phyloP scores from a whole-genome alignment of 2,113 vertebrate species.

The Eulemur rufifrons region DNA sequence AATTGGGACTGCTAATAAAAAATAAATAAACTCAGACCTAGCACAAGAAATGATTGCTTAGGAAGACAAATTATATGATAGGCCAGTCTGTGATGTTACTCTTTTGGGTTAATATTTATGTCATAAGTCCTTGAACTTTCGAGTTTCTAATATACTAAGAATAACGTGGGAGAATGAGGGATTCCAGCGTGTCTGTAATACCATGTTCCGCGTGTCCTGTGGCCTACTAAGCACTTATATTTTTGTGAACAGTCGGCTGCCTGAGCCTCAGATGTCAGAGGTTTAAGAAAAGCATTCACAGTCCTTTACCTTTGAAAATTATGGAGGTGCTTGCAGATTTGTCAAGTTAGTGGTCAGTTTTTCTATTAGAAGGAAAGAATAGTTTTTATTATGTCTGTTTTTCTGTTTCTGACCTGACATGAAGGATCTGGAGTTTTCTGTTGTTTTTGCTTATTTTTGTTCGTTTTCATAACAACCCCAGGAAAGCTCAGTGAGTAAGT shows the following conservation, averaged over 20 bases:
- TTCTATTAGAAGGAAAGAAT: not conserved
- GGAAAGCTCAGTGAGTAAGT: not conserved
- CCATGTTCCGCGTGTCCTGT: not conserved
- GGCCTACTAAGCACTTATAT: not conserved
- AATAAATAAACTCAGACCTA: not conserved
- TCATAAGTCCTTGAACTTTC: not conserved
- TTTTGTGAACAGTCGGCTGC: not conserved
- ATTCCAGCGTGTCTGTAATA: not conserved
- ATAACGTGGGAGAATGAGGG: not conserved
- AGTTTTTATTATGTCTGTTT: not conserved
- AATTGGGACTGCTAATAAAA: not conserved
- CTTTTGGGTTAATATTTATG: not conserved
- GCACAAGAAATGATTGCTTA: not conserved
- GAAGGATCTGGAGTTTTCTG: not conserved
- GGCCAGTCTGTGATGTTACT: not conserved
- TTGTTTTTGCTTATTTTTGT: not conserved
- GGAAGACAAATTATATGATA: not conserved
- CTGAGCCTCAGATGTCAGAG: not conserved
- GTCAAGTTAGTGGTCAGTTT: not conserved
- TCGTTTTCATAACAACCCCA: not conserved
- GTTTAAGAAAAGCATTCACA: not conserved
- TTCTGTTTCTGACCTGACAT: not conserved
- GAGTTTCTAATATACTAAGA: not conserved
- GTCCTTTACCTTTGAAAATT: not conserved
- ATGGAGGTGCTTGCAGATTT: not conserved